Conservation (phyloP, 2,888 invertebrate species). For the Caenorhabditis sp. region DNA sequence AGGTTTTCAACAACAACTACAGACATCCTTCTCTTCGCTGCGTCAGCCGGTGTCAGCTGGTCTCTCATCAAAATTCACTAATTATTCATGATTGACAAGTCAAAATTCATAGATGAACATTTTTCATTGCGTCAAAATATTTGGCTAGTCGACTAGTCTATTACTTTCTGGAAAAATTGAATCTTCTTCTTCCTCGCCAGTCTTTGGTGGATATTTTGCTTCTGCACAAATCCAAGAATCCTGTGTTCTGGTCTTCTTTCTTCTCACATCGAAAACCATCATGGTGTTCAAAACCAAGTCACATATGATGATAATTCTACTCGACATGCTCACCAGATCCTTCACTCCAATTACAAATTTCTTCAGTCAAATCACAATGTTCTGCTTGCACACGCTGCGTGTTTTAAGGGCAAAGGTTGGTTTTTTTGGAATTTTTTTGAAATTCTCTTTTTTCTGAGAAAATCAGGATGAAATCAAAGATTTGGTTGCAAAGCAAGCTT, state of each 20-base stretch:
- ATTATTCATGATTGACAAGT: slow-evolving; percentile 54
- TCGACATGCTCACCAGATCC: slow-evolving; percentile 29
- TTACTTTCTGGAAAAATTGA: too few species aligned
- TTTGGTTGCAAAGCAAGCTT: too few species aligned
- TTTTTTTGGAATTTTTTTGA: too few species aligned
- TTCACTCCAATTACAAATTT: slow-evolving; percentile 53
- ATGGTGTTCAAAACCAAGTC: slow-evolving; percentile 49
- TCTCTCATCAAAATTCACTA: slow-evolving; percentile 30
- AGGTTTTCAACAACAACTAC: neutral
- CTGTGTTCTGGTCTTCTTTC: neutral
- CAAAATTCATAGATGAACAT: slow-evolving; percentile 61
- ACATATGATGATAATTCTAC: slow-evolving; percentile 34
- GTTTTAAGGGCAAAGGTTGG: slow-evolving; percentile 52
- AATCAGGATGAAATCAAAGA: neutral
- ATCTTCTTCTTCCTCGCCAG: too few species aligned
- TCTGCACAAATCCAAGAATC: too few species aligned
- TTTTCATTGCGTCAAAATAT: slow-evolving; percentile 49
- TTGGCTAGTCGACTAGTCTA: slow-evolving; percentile 37
- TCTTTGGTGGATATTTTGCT: too few species aligned
- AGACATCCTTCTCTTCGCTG: neutral
- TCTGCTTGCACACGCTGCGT: slow-evolving; percentile 39
- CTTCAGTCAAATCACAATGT: slow-evolving; percentile 44
- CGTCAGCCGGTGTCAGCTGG: slow-evolving; percentile 48
- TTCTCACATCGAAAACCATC: neutral
- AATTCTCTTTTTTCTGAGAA: neutral